Conservation (phyloP, 2,113 vertebrate genomes). For the Ophthalmolycus amberensis region DNA sequence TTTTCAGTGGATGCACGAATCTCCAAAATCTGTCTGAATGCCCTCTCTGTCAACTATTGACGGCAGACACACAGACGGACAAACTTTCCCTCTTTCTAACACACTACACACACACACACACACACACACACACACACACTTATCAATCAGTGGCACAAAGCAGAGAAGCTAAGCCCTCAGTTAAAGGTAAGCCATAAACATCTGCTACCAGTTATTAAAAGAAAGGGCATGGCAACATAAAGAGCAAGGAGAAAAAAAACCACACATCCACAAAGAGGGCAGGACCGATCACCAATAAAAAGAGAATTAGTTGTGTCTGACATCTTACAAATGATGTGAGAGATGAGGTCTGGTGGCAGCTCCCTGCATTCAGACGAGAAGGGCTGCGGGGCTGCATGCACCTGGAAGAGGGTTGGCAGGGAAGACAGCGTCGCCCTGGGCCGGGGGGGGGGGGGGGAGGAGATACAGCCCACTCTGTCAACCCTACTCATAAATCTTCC, state of each 20-base stretch:
- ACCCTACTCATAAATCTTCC: constrained; percentile 78
- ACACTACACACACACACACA: not conserved
- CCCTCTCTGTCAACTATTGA: constrained; percentile 22
- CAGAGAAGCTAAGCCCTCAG: constrained; percentile 20
- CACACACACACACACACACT: not conserved
- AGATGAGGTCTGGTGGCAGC: constrained; percentile 54
- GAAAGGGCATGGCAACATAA: constrained; percentile 15
- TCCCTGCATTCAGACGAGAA: constrained; percentile 49
- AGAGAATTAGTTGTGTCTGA: constrained; percentile 74
- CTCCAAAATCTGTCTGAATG: constrained; percentile 8
- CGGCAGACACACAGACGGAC: constrained; percentile 4
- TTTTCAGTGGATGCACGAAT: constrained; percentile 25
- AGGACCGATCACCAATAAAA: constrained; percentile 57
- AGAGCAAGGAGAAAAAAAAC: constrained; percentile 39
- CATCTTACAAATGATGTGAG: constrained; percentile 78
- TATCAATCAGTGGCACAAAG: constrained; percentile 25
- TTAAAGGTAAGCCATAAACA: constrained; percentile 33
- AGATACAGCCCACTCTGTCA: constrained; percentile 70
- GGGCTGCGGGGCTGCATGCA: constrained; percentile 76
- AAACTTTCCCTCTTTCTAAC: constrained; percentile 2
- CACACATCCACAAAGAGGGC: constrained; percentile 37
- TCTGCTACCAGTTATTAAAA: constrained; percentile 47
- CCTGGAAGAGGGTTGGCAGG: constrained; percentile 79
- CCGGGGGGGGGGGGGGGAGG: constrained; percentile 2
- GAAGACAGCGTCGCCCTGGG: constrained; percentile 70